Evolutionary conservation across 2,113 vertebrate genomes (phyloP).

Genomic region (Suricata suricatta): DNA sequence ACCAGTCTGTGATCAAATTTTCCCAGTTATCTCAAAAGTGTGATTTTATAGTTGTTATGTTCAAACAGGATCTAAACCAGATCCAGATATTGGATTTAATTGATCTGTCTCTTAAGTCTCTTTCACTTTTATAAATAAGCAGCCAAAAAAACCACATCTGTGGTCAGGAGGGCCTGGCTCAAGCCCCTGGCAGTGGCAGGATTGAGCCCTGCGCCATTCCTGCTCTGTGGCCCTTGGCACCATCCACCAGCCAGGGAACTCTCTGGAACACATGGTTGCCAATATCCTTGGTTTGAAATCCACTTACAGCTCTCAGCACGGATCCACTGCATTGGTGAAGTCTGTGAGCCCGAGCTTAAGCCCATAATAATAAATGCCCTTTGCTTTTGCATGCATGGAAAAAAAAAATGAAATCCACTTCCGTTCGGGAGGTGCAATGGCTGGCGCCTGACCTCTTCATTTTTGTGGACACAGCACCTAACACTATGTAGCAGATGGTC

Average conservation of each 20-base stretch:
- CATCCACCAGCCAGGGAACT: rapidly evolving
- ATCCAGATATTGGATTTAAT: not conserved
- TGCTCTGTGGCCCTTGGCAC: not conserved
- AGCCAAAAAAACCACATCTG: not conserved
- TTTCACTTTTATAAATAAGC: not conserved
- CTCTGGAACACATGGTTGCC: not conserved
- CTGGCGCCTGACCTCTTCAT: rapidly evolving
- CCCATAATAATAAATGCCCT: too few relatives aligned
- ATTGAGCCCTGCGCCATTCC: rapidly evolving
- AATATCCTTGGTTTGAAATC: not conserved
- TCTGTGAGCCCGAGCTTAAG: too few relatives aligned
- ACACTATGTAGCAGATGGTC: not conserved
- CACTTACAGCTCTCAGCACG: not conserved
- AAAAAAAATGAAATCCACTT: not conserved
- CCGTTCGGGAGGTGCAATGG: rapidly evolving
- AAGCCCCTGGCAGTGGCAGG: too few relatives aligned
- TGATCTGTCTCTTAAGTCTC: not conserved
- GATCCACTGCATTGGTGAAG: too few relatives aligned
- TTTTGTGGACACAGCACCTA: not conserved
- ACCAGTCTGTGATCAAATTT: not conserved
- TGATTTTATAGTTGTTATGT: not conserved
- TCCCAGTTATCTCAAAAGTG: not conserved
- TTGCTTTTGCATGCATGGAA: too few relatives aligned
- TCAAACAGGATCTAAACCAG: conserved; percentile 23
- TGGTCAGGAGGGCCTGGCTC: not conserved